Base-by-base conservation (phyloP, 1,140 invertebrate species). In the Ruditapes philippinarum region DNA sequence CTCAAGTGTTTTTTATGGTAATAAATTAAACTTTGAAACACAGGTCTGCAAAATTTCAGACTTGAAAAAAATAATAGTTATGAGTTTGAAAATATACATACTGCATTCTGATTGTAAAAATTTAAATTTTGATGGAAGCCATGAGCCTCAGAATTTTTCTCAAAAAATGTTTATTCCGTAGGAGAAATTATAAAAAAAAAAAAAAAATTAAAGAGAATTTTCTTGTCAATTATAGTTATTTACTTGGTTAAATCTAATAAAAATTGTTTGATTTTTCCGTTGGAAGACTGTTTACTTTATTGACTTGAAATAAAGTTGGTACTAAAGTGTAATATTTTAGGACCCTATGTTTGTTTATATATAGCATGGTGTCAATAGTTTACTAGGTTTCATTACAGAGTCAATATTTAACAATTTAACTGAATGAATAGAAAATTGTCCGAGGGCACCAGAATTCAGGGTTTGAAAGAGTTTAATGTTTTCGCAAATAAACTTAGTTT, bases 241-340 rank as follows among this genome's bases (percentile, higher is more conserved):
- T 70, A 70, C 65, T 38, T 70, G 1, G 33, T 33, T 36, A 70
- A 36, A 70, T 70, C 73, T 45, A 76, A 45, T 49, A 76, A 76
- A 76, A 76, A 76, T 49, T 76, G 73, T 76, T 76, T 76, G 73
- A 76, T 22, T 45, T 76, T 76, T 5, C 19, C n/a, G n/a, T n/a
- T 7, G 49, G 54, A 51, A 78, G 22, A 78, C 42, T 36, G 42
- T 28, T 78, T 49, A 51, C 42, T 36, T 78, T 78, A 54, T 22
- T 54, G 22, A 25, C 45, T 42, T 51, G 3, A 36, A 51, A 49
- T 78, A 78, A 78, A 78, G 28, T 51, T 78, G 25, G 28, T 9
- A 12, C 19, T 1, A 51, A 25, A 22, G n/a, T 74, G 70, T 78
- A 51, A 36, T 78, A 78, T 51, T 36, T 51, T 54, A 36, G 74